These are phyloP conservation scores for Drosophila phalerata DNA, from an alignment of 2,888 invertebrate species.

Conservation along the genomic window DNA sequence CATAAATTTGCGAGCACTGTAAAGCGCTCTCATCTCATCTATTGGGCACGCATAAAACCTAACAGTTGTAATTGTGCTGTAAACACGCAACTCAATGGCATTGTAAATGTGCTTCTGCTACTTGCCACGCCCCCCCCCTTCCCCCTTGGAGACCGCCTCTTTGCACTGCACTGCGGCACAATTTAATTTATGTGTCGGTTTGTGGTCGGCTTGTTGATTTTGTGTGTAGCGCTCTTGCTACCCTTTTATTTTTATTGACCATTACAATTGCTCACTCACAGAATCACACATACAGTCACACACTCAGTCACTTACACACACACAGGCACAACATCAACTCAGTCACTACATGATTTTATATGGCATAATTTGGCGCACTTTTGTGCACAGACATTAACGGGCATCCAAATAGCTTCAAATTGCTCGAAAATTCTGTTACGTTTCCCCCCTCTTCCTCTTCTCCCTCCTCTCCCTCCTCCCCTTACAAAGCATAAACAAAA, in stretches of 20 bases:
- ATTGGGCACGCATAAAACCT: conserved; percentile 80
- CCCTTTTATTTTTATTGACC: conserved; percentile 75
- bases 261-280: conserved; percentile 60
- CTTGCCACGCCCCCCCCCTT: conserved; percentile 36
- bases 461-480: not conserved
- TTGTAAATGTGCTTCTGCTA: conserved; percentile 60
- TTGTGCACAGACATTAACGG: conserved; percentile 56
- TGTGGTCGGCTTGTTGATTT: conserved; percentile 77
- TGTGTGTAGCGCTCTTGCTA: conserved; percentile 38
- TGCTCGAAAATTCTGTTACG: conserved; percentile 65
- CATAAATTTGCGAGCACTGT: conserved; percentile 69
- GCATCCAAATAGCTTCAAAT: conserved; percentile 66
- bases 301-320: conserved; percentile 12
- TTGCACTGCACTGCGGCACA: conserved; percentile 70
- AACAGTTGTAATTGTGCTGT: conserved; percentile 81
- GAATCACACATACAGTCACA: conserved; percentile 17
- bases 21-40: conserved; percentile 40
- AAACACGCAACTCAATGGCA: conserved; percentile 81
- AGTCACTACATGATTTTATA: conserved; percentile 53
- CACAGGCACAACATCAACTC: conserved; percentile 18
- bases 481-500: not conserved
- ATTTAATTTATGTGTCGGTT: conserved; percentile 76
- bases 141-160: not conserved
- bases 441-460: not conserved
- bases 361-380: conserved; percentile 66